Evolutionary conservation across 2,797 vertebrate genomes (phyloP).

Genomic region (Limnodromus scolopaceus): DNA sequence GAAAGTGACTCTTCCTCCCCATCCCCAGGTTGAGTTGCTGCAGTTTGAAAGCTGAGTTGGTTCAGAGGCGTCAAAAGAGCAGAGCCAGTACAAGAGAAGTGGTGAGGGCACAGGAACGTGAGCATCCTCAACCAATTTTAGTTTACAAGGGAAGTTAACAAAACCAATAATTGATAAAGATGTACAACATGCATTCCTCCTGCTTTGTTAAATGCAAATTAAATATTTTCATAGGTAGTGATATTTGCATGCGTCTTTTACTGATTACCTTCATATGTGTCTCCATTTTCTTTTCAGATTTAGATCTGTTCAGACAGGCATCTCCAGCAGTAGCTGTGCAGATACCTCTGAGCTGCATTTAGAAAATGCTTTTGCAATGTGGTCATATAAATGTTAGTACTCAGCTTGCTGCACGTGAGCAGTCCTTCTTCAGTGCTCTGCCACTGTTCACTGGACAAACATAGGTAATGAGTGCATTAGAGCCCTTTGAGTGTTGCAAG

Average conservation of each 20-base stretch:
- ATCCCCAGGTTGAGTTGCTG: not conserved
- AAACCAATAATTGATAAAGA: not conserved
- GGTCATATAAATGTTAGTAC: not conserved
- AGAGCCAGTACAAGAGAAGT: not conserved
- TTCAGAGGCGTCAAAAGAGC: not conserved
- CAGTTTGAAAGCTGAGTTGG: not conserved
- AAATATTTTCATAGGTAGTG: not conserved
- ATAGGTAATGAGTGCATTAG: not conserved
- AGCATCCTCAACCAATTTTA: not conserved
- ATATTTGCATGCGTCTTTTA: not conserved
- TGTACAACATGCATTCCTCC: not conserved
- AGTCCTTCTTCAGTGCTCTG: not conserved
- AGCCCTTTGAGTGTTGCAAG: not conserved
- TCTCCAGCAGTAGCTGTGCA: not conserved
- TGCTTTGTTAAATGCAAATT: not conserved
- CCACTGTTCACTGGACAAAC: not conserved
- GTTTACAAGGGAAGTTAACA: not conserved
- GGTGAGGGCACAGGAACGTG: not conserved
- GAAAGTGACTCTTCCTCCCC: accelerated
- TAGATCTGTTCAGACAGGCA: not conserved
- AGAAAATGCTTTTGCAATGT: not conserved
- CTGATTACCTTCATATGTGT: not conserved
- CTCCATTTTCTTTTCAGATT: not conserved
- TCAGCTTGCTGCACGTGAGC: not conserved
- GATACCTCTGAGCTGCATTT: not conserved